Conservation (phyloP, 2,797 vertebrate genomes). For the Enteromius fasciolatus region DNA sequence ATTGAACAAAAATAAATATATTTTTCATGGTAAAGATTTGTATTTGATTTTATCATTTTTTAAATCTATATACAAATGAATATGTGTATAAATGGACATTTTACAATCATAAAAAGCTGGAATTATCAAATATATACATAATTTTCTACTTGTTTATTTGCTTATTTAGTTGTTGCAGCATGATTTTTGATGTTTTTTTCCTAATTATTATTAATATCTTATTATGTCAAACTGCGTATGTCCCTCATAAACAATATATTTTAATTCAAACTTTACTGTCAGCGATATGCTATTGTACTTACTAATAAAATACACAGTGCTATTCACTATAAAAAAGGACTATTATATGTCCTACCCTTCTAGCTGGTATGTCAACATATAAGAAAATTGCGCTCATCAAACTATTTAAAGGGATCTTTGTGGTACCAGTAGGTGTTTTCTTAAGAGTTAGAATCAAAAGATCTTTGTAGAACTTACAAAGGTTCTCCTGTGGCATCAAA, state of each 20-base stretch:
- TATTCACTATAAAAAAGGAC: not conserved
- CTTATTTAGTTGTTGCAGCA: not conserved
- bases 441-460: conserved; percentile 8
- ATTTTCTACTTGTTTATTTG: not conserved
- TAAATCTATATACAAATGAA: no score
- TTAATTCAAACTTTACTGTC: not conserved
- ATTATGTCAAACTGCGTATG: not conserved
- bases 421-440: not conserved
- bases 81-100: no score
- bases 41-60: no score
- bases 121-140: not conserved
- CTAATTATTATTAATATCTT: not conserved
- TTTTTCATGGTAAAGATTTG: not conserved
- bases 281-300: not conserved
- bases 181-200: not conserved
- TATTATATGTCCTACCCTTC: not conserved
- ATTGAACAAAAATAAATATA: not conserved
- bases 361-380: not conserved
- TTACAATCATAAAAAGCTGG: not conserved
- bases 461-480: conserved; percentile 23
- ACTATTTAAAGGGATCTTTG: conserved; percentile 3
- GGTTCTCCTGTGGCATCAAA: not conserved
- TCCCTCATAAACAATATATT: not conserved
- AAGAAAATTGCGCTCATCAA: not conserved
- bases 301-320: not conserved